Evolutionary conservation across 2,888 invertebrate species (phyloP).

Genomic region (Oligia latruncula): DNA sequence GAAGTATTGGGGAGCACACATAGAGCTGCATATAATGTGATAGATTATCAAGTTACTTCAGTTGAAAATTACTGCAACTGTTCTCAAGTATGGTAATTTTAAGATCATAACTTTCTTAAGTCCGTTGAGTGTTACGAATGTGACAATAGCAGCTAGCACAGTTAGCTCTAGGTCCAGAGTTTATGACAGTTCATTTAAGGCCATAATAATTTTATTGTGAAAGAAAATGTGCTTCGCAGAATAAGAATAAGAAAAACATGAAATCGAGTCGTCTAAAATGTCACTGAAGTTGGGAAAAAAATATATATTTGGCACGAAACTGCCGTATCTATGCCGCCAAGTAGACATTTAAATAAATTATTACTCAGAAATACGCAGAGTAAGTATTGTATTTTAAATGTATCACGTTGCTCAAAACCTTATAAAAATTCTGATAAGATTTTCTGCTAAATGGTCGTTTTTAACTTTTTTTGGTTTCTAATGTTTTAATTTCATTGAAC

Average conservation of each 20-base stretch:
- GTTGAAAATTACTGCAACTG: neutral
- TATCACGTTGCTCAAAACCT: slow-evolving; percentile 8
- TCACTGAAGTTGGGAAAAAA: slow-evolving; percentile 15
- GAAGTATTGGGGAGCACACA: no score
- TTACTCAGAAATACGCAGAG: slow-evolving; percentile 13
- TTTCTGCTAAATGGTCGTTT: neutral
- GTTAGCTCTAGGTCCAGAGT: neutral
- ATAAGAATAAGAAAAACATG: slow-evolving; percentile 21
- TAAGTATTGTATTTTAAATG: slow-evolving; percentile 12
- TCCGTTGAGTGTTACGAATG: neutral
- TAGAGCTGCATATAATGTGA: neutral
- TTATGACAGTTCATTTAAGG: slow-evolving; percentile 22
- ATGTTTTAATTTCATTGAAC: neutral
- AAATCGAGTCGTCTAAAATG: slow-evolving; percentile 31
- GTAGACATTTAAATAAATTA: slow-evolving; percentile 50
- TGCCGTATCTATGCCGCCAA: slow-evolving; percentile 31
- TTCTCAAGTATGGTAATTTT: neutral
- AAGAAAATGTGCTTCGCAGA: slow-evolving; percentile 11
- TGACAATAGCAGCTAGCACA: neutral
- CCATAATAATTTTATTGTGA: slow-evolving; percentile 7
- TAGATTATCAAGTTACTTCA: neutral
- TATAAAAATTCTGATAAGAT: neutral
- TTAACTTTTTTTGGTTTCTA: neutral
- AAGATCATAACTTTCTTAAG: slow-evolving; percentile 1
- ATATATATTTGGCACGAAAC: slow-evolving; percentile 49